Evolutionary conservation across 2,888 invertebrate genomes (phyloP), one percentile per base, ranked within the genome.

Genomic region (Arenicola marina): DNA sequence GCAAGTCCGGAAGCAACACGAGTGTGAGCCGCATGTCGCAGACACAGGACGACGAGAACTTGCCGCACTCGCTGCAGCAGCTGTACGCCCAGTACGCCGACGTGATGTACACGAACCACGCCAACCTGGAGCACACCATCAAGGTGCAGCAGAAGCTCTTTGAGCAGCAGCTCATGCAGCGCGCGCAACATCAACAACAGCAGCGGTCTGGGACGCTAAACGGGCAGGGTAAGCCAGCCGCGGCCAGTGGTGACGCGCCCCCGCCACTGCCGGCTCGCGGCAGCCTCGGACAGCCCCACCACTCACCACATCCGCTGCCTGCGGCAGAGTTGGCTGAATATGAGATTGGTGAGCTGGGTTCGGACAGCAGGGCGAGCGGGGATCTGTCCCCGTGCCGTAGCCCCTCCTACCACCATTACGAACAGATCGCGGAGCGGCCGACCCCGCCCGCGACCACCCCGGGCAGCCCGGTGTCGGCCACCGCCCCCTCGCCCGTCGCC

Each of bases 61-160:
- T 79, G 54, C 76, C 78, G 0, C 78, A 79, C 54, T 77, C 78
- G 0, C 69, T 80, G 31, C 79, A 79, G 65, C 78, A 79, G 51
- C 66, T 81, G 51, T 81, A 82, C 68, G 76, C 80, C 67, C 77
- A 78, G 59, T 81, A 78, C 58, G 85, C 88, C 0, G 88, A 88
- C 62, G 89, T 89, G 0, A 89, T 89, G 89, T 90, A 89, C 83
- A 89, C 89, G 21, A 89, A 89, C 75, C 87, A 87, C 51, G 89
- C 88, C 0, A 89, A 89, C 77, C 83, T 90, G 29, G 87, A 89
- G 68, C 89, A 89, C 76, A 89, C 89, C 2, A 90, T 90, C 80
- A 82, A 87, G 66, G 81, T 89, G 34, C 90, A 90, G 76, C 90
- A 90, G 73, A 88, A 89, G 75, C 81, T 81, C 11, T 81, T 81